Evolutionary conservation across 1,140 invertebrate species (phyloP), one percentile per base, ranked within the genome.

Genomic region (Apis cerana): DNA sequence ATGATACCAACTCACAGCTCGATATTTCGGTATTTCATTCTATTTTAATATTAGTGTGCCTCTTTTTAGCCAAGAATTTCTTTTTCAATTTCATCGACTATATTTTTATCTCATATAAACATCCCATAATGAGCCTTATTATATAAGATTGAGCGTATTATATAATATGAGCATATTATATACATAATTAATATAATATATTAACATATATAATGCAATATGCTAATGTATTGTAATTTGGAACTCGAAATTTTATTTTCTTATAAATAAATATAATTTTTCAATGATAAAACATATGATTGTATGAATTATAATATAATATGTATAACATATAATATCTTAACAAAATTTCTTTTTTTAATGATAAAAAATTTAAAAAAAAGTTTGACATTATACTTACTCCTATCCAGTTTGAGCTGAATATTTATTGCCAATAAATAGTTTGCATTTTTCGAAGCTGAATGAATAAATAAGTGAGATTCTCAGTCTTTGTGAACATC

Each of bases 391-490:
- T 58, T 83, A 23, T 90, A 90, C 90, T 92, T 82, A 90, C 89
- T 91, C 88, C 90, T 89, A 89, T 61, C 91, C 91, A 71, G 85
- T 88, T 65, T 90, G 90, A 21, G 90, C 90, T 10, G 91, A 91
- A 82, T 91, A 92, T 87, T 91, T 92, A 71, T 91, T 87, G 50
- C 89, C 89, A n/a, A 90, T 90, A 84, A 91, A 92, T 70, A 92
- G 83, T 81, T 91, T 91, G 88, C 86, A 79, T 92, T 91, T 81
- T 92, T 71, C 89, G 84, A n/a, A 89, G 83, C 82, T 88, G 90
- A 64, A 91, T 91, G 64, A 92, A 91, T 13, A 88, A 85, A 48
- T 83, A 89, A 69, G 91, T 92, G 72, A 92, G 89, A 76, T 89
- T 90, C 75, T 92, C 90, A 70, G 89, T 90, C 91, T 90, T 90